Evolutionary conservation across 1,140 invertebrate species (phyloP).

Genomic region (Pseudobourletiella spinata): DNA sequence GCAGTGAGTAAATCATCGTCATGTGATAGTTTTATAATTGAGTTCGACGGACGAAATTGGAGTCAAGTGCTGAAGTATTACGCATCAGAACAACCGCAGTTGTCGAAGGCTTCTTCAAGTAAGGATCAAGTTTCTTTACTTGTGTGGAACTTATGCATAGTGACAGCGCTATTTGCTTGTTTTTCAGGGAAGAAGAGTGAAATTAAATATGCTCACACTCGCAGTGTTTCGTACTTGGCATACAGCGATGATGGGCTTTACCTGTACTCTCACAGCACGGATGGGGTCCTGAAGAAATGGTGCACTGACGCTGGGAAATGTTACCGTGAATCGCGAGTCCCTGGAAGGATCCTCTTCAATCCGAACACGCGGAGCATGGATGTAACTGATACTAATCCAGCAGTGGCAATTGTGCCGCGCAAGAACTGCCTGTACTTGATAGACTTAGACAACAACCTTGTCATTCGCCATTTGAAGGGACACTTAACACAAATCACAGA

Average conservation of each 20-base stretch:
- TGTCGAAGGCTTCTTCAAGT: background rate
- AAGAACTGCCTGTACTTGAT: background rate
- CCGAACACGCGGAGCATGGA: background rate
- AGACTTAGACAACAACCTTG: background rate
- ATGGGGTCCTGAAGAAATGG: background rate
- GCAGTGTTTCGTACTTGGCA: background rate
- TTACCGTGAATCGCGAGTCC: background rate
- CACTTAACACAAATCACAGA: constrained; percentile 3
- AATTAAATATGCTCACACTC: background rate
- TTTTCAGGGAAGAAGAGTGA: background rate
- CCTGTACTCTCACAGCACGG: background rate
- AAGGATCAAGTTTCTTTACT: background rate
- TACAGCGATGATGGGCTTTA: constrained; percentile 8
- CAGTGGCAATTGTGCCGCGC: background rate
- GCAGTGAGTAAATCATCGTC: background rate
- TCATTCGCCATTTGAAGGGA: background rate
- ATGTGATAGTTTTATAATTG: background rate
- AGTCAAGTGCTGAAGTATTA: background rate
- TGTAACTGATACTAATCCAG: background rate
- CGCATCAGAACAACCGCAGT: background rate
- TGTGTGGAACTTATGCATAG: background rate
- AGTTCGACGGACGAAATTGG: constrained; percentile 2
- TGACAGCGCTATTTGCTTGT: background rate
- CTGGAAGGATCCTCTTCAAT: background rate
- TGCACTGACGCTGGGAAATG: background rate